Percentiles rank a stretch among this genome's conserved stretches.
phyloP scores from a whole-genome alignment of 2,113 vertebrate species.

The Salvelinus fontinalis region DNA sequence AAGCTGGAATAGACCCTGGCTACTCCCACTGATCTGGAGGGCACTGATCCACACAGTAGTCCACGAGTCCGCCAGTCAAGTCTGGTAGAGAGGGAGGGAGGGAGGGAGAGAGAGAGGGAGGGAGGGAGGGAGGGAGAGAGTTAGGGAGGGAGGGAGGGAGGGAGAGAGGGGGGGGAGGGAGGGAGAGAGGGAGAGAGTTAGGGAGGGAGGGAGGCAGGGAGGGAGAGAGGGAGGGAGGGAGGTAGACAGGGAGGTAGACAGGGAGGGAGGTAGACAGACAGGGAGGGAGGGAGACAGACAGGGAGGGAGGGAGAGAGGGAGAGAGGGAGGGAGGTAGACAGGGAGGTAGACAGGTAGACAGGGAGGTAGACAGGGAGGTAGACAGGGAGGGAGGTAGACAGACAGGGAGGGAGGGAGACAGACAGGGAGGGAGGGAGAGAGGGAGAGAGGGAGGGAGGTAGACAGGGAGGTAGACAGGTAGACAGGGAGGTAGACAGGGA shows the following conservation, averaged over 20 bases:
- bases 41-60: conserved; percentile 37
- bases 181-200: too few relatives aligned
- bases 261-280: neutral
- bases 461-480: too few relatives aligned
- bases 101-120: neutral
- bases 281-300: too few relatives aligned
- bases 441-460: too few relatives aligned
- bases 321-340: neutral
- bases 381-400: too few relatives aligned
- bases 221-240: neutral
- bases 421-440: too few relatives aligned
- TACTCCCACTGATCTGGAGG: conserved; percentile 39
- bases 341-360: too few relatives aligned
- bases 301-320: too few relatives aligned
- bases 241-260: neutral
- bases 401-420: too few relatives aligned
- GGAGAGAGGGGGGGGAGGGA: neutral
- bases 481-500: too few relatives aligned
- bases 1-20: conserved; percentile 50
- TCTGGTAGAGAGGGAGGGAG: conserved; percentile 21
- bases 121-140: neutral
- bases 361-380: too few relatives aligned
- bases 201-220: too few relatives aligned
- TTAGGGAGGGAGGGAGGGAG: conserved; percentile 20
- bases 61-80: conserved; percentile 49